Percentiles rank a stretch among this genome's conserved stretches.
phyloP scores from a whole-genome alignment of 1,140 invertebrate genomes.

The Halictus rubicundus region DNA sequence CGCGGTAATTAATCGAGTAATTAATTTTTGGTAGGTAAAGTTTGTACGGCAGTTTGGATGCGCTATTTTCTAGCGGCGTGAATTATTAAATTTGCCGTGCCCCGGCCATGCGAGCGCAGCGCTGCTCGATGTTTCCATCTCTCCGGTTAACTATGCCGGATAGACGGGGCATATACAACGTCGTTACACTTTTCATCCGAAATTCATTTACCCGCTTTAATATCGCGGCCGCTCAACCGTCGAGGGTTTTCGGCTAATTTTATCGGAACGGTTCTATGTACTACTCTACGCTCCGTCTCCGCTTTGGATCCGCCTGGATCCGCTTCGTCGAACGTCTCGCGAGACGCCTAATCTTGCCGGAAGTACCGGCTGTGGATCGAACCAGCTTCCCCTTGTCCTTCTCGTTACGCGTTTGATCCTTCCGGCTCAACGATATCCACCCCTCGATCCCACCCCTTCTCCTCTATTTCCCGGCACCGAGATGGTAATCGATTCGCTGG shows the following conservation, averaged over 20 bases:
- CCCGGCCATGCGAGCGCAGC: background rate
- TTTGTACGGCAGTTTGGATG: background rate
- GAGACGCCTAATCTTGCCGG: conserved; percentile 34
- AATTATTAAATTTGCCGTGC: conserved; percentile 16
- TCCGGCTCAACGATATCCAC: background rate
- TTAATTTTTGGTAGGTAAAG: conserved; percentile 16
- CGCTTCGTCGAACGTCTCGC: background rate
- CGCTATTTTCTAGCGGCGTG: background rate
- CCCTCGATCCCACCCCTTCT: background rate
- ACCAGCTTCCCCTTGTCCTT: conserved; percentile 28
- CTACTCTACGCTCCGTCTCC: too few relatives aligned
- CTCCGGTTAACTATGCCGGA: background rate
- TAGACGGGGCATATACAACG: conserved; percentile 23
- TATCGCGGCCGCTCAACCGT: background rate
- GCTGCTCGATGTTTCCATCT: conserved; percentile 17
- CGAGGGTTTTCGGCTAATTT: conserved; percentile 21
- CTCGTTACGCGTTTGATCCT: conserved; percentile 43
- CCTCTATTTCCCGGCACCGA: background rate
- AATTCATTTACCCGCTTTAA: conserved; percentile 41
- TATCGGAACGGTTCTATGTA: background rate
- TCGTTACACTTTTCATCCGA: conserved; percentile 30
- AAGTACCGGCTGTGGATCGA: conserved; percentile 19
- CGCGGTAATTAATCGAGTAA: conserved; percentile 4
- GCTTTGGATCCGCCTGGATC: too few relatives aligned
- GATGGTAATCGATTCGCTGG: background rate